A percentile compares a stretch with the other conserved stretches of the same genome.
Evolutionary conservation across 2,113 vertebrate genomes (phyloP).

Genomic region (Dasyurus viverrinus): DNA sequence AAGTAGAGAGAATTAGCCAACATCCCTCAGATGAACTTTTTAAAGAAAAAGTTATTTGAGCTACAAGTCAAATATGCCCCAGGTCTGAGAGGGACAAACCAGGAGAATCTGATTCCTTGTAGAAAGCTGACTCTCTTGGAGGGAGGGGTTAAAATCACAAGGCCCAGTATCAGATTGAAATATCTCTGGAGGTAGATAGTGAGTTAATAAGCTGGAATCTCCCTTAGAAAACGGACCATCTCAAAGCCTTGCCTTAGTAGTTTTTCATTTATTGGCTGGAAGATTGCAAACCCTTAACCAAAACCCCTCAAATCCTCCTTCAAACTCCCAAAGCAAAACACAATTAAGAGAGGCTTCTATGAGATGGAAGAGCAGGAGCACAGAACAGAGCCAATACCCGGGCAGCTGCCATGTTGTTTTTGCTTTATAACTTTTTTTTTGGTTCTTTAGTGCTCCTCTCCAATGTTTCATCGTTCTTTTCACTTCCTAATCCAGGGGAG

Average conservation of each 20-base stretch:
- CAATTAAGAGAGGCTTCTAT: background rate
- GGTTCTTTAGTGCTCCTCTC: background rate
- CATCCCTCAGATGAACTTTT: background rate
- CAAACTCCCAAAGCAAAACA: no score
- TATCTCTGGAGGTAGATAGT: no score
- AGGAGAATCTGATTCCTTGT: no score
- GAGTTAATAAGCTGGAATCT: background rate
- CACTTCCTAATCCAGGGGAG: background rate
- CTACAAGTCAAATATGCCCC: background rate
- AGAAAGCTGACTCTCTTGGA: background rate
- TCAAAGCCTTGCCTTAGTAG: background rate
- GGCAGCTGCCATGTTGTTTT: background rate
- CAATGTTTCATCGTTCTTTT: background rate
- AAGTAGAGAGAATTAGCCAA: background rate
- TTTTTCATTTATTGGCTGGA: background rate
- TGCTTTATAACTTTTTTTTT: background rate
- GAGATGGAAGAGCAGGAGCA: background rate
- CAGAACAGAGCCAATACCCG: background rate
- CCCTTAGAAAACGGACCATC: background rate
- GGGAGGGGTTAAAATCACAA: no score
- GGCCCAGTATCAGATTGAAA: background rate
- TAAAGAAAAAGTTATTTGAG: background rate
- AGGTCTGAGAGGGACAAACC: background rate
- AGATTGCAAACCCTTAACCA: background rate
- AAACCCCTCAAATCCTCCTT: no score